Base-by-base conservation (phyloP, 2,113 vertebrate genomes). In the Lamprotornis superbus region DNA sequence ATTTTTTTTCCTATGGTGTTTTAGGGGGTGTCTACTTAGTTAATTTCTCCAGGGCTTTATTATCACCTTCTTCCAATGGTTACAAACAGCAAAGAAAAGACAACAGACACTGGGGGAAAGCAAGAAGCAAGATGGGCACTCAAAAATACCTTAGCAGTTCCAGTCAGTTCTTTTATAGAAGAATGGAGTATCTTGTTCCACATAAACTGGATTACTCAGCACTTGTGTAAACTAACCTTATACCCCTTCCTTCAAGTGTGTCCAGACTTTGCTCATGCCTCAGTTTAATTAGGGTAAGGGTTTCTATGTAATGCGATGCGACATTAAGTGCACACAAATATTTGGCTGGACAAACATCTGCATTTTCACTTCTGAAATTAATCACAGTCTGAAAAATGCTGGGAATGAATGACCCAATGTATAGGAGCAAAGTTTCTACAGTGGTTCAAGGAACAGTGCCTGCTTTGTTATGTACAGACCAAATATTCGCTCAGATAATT, bases 351-450 rank as follows among this genome's bases (percentile, higher is more conserved):
- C 61, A 94, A 95, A 89, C 49, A 94, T 93, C 79, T 96, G 90
- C 68, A 92, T 93, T 94, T 95, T 87, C 85, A 73, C 83, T 96
- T 78, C 81, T 86, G 94, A 97, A 94, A 96, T 63, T 87, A 92
- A 91, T 61, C 81, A 80, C 82, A 92, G 85, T 83, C 33, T 90
- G 94, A 95, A 97, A 79, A 39, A 52, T n/a, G n/a, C 37, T 83
- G 42, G 82, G 87, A 83, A 89, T 83, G 33, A 96, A 90, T 55
- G 40, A 86, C 37, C 42, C 23, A 49, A 56, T 77, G 63, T 83
- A 19, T 37, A 79, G 35, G 35, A 91, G 30, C 52, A 91, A 86
- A 70, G 46, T 68, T 96, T n/a, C 87, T 87, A 16, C 87, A 90
- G 85, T 79, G 28, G 47, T 12, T 65, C 57, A 81, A 90, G 83